Evolutionary conservation across 2,888 invertebrate genomes (phyloP).

Genomic region (Drosophila tripunctata): DNA sequence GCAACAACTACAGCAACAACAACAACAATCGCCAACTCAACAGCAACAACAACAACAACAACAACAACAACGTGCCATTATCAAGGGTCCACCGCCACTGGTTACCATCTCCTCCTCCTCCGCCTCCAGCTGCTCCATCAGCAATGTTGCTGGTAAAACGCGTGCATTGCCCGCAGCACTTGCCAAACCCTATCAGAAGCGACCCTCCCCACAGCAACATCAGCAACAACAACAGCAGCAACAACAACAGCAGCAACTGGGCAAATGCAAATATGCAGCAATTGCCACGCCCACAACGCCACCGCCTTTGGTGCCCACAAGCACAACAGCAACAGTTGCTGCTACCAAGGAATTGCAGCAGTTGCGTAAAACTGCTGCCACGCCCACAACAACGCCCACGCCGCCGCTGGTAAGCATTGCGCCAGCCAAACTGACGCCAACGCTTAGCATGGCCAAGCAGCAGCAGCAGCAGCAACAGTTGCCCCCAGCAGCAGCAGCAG

Average conservation of each 20-base stretch:
- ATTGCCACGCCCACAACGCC: constrained; percentile 81
- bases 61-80: constrained; percentile 55
- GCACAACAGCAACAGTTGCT: constrained; percentile 43
- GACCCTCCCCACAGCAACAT: constrained; percentile 39
- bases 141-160: constrained; percentile 32
- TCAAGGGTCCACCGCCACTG: constrained; percentile 59
- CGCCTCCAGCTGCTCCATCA: not conserved
- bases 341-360: constrained; percentile 21
- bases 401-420: constrained; percentile 81
- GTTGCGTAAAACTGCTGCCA: constrained; percentile 49
- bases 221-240: constrained; percentile 22
- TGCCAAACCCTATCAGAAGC: constrained; percentile 81
- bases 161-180: constrained; percentile 48
- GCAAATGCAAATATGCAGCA: constrained; percentile 65
- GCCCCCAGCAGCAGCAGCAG: constrained; percentile 23
- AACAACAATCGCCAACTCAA: constrained; percentile 29
- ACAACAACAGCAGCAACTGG: constrained; percentile 31
- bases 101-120: constrained; percentile 61
- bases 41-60: constrained; percentile 18
- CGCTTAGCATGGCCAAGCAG: constrained; percentile 55
- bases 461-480: constrained; percentile 23
- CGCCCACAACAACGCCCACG: constrained; percentile 62
- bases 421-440: constrained; percentile 61
- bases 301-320: constrained; percentile 78
- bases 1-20: constrained; percentile 26